Base-by-base conservation (phyloP, 92 coral and sea anemone genomes). In the Nematostella vectensis region DNA sequence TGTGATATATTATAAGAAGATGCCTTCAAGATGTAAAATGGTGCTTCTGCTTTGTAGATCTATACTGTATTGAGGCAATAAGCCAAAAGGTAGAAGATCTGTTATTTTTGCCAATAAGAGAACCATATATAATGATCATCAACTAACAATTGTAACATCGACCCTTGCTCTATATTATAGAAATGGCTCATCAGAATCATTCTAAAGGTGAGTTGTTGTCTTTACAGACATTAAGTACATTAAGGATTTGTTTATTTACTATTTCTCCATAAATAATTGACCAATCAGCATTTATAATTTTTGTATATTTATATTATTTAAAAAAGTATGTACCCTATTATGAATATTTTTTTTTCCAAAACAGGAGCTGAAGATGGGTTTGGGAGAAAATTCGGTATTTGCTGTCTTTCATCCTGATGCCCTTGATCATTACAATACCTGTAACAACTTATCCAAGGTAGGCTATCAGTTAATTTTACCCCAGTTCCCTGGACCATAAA, bases 161-260 rank as follows among this genome's bases (percentile, higher is more conserved):
- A n/a, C n/a, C n/a, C n/a, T n/a, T 45, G 18, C 21, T 19, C 18
- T 11, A 45, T 60, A 17, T 48, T 60, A 25, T 50, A 91, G 98
- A 91, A 91, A 72, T 91, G 98, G 98, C 62, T 91, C 57, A 91
- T 91, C 63, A 82, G 98, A 55, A 82, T 91, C 16, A 91, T 91
- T 33, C 70, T 91, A 29, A 91, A 75, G 91, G 98, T 91, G 62
- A 55, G 75, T 55, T n/a, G 9, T 2, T 2, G n/a, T n/a, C n/a
- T n/a, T n/a, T n/a, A n/a, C 23, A 12, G 8, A 15, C 40, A 6
- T 33, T 15, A 33, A 15, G 40, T 33, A 33, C 40, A 33, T 6
- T 33, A 33, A 15, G 6, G 15, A 33, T 33, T 6, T 33, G 40
- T 15, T 33, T 6, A 15, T 33, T 33, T 33, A 33, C 6, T 33